Base-by-base conservation (phyloP, 1,140 invertebrate species). In the Laupala kohalensis region DNA sequence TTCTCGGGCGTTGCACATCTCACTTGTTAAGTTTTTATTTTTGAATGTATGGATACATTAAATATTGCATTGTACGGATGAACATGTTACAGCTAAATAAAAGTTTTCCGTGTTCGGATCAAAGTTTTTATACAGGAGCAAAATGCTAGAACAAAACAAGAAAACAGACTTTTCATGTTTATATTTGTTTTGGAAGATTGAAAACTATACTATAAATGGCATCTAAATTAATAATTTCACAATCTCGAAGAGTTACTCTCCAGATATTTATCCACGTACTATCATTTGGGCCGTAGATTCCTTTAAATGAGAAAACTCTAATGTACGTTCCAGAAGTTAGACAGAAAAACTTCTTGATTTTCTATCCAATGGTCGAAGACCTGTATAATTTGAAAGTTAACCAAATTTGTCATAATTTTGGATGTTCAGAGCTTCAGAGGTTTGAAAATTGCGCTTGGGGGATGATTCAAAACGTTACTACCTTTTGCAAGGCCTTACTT, bases 311-410 rank as follows among this genome's bases (percentile, higher is more conserved):
- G 71, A 73, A 74, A 74, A 72, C 72, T n/a, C n/a, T n/a, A n/a
- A n/a, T n/a, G n/a, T n/a, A n/a, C n/a, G 67, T 71, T 74, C 69
- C 73, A 68, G 64, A 75, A 73, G 74, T 74, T 75, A 74, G 73
- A 73, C 70, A 75, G 74, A 75, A 70, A 73, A 69, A 74, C 74
- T 75, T 75, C 73, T 75, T 75, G 74, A 74, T 74, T 73, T 75
- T 75, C 73, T 69, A 74, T 75, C 74, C 68, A 75, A 74, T 75
- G 72, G 70, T 75, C 73, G 74, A 75, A 72, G 63, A 71, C 70
- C 69, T 74, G 71, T 74, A 73, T 62, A 74, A 73, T 74, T 74
- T 74, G 72, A 74, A 63, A 71, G 63, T 73, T n/a, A n/a, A n/a
- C n/a, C n/a, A n/a, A n/a, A n/a, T n/a, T n/a, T n/a, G n/a, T n/a